These are phyloP conservation scores for Dasypogon diadema DNA, from an alignment of 2,888 invertebrate species.

Conservation along the genomic window DNA sequence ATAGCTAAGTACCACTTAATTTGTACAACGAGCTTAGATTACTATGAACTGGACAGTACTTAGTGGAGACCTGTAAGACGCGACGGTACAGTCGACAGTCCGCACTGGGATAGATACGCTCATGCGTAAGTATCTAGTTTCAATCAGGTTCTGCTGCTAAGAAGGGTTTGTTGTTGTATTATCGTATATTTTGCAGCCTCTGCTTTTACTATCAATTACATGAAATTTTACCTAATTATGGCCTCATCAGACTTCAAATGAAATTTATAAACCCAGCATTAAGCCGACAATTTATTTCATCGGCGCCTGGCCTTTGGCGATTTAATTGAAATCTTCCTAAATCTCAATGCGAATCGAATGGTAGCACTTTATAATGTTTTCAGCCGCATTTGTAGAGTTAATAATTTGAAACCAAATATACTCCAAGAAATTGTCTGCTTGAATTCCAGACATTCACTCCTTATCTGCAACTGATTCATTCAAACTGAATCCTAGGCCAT, in stretches of 20 bases:
- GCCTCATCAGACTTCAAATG: constrained; percentile 13
- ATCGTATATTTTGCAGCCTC: constrained; percentile 9
- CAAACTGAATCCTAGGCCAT: too few relatives aligned
- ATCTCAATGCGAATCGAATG: too few relatives aligned
- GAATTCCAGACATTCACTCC: too few relatives aligned
- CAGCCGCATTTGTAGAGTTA: too few relatives aligned
- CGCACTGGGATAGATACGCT: constrained; percentile 11
- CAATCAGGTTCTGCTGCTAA: not conserved
- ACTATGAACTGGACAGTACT: constrained; percentile 27
- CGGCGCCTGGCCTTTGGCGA: not conserved
- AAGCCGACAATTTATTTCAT: not conserved
- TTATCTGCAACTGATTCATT: too few relatives aligned
- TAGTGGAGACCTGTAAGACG: constrained; percentile 2
- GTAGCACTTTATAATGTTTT: too few relatives aligned
- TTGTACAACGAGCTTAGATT: constrained; percentile 47
- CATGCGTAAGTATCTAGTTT: constrained; percentile 9
- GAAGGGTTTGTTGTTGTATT: not conserved
- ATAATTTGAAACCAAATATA: too few relatives aligned
- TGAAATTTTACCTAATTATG: constrained; percentile 2
- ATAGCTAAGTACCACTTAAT: constrained; percentile 44
- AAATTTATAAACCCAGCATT: not conserved
- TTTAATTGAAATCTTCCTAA: not conserved
- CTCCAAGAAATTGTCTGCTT: too few relatives aligned
- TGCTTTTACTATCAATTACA: constrained; percentile 19
- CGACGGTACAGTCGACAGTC: not conserved